phyloP scores from a whole-genome alignment of 2,888 invertebrate species.

The Papilio demoleus region DNA sequence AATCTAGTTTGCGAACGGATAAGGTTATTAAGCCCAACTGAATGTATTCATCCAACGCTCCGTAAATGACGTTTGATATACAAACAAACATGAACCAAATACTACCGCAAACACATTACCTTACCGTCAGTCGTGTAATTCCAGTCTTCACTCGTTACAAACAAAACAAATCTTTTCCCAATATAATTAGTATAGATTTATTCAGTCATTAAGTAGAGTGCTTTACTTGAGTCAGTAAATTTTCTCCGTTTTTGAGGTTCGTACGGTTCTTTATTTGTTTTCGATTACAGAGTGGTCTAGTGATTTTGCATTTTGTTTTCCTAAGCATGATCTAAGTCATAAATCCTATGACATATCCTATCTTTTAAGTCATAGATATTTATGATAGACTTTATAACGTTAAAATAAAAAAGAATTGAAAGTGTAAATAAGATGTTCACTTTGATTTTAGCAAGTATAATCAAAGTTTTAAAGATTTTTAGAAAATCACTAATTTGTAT shows the following conservation, averaged over 20 bases:
- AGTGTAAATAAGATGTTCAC: background rate
- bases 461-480: background rate
- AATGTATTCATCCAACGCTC: background rate
- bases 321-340: too few species aligned
- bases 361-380: too few species aligned
- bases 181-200: conserved; percentile 10
- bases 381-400: background rate
- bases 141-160: background rate
- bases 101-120: background rate
- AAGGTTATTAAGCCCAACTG: background rate
- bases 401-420: background rate
- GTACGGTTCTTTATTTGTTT: background rate
- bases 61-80: background rate
- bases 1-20: background rate
- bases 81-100: background rate
- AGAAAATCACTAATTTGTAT: background rate
- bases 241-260: background rate
- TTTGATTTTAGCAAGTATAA: background rate
- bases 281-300: background rate
- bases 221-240: background rate
- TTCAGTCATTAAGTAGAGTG: background rate
- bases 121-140: background rate
- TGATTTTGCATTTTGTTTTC: too few species aligned
- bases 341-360: too few species aligned
- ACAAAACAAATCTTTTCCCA: conserved; percentile 2